Evolutionary conservation across 2,113 vertebrate genomes (phyloP).

Genomic region (Dromas ardeola): DNA sequence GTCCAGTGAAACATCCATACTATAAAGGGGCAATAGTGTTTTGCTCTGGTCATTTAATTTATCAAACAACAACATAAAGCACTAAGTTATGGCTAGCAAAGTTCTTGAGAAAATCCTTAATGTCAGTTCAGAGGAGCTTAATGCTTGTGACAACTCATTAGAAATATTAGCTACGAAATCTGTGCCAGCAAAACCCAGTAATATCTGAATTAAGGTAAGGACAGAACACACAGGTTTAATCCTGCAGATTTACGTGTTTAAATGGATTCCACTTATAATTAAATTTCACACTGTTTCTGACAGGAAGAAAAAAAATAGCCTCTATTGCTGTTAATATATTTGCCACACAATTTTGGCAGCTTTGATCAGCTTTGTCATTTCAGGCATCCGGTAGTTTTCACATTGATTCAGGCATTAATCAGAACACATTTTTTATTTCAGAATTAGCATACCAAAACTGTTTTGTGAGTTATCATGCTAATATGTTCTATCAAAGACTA

Average conservation of each 20-base stretch:
- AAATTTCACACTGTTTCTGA: conserved; percentile 23
- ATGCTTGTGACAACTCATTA: neutral
- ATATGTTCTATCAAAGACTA: conserved; percentile 69
- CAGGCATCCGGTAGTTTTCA: conserved; percentile 45
- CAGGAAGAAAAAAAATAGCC: neutral
- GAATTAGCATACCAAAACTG: conserved; percentile 65
- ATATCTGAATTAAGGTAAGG: neutral
- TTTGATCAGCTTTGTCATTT: conserved; percentile 62
- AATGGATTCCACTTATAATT: conserved; percentile 19
- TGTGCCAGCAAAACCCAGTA: neutral
- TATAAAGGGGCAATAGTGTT: neutral
- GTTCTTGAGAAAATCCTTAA: neutral
- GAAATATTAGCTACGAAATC: conserved; percentile 15
- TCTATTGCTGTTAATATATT: conserved; percentile 1
- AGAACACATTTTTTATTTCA: conserved; percentile 52
- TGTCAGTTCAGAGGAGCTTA: neutral
- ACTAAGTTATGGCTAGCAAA: neutral
- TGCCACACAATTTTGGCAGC: conserved; percentile 1
- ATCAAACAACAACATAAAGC: neutral
- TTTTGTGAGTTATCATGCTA: conserved; percentile 69
- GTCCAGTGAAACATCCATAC: neutral
- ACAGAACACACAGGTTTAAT: neutral
- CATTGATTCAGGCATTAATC: conserved; percentile 66
- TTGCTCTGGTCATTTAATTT: neutral
- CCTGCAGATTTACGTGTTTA: neutral